Base-by-base conservation (phyloP, 2,888 invertebrate species). In the Thymelicus sylvestris region DNA sequence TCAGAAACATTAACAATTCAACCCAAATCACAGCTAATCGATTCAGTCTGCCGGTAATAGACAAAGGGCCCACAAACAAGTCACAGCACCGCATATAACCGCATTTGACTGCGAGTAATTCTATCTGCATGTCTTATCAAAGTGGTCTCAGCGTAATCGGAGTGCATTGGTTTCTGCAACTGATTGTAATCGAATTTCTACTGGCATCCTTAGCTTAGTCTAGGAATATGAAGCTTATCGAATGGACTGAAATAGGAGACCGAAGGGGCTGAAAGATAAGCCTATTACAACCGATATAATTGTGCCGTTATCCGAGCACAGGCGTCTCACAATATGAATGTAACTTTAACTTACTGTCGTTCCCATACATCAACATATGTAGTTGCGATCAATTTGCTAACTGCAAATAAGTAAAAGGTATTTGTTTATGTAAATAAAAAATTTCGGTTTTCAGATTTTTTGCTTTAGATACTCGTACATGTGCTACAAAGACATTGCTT, bases 101-200 rank as follows among this genome's bases (percentile, higher is more conserved):
- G 24, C 55, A 55, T 59, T 24, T 38, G 59, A 66, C 66, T 55
- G 57, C 64, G 50, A 59, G 41, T 88, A 89, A 90, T 87, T 81
- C 82, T 76, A 89, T 90, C 84, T 90, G 81, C 89, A 90, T 90
- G 85, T 88, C 88, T 89, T 90, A 90, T 89, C 89, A 90, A 89
- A 90, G 88, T 39, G 39, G 48, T 57, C 64, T 64, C 41, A 39
- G 13, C 31, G 57, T 63, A 19, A 68, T 62, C 63, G 57, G 31
- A 62, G 44, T 57, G 39, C 44, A 50, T 59, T 47, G 19, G 47
- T 63, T 19, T 52, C 50, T 52, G 50, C 50, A 63, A 61, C 41
- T 41, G 50, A 52, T 44, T 61, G 62, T 55, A 67, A 67, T 69
- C 64, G 19, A 63, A 64, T 69, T 64, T 64, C 64, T 50, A 15